Evolutionary conservation across 2,113 vertebrate species (phyloP).

Genomic region (Neotragus pygmaeus): DNA sequence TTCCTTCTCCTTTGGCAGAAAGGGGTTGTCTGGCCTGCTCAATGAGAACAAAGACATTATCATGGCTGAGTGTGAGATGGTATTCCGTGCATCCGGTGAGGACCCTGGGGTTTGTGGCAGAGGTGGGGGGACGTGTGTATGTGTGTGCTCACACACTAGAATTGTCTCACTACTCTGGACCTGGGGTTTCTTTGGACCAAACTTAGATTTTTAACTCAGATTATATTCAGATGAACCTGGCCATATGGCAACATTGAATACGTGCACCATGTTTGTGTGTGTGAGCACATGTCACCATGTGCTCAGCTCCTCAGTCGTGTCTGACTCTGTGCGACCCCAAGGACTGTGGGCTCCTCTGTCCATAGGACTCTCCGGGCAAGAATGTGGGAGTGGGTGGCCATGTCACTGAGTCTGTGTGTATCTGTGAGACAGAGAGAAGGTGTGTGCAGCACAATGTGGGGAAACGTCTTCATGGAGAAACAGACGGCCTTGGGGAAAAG

Average conservation of each 20-base stretch:
- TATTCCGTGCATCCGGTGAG: background rate
- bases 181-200: background rate
- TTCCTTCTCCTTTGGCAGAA: too few relatives aligned
- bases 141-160: too few relatives aligned
- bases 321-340: background rate
- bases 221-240: background rate
- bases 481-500: background rate
- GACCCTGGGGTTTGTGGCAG: too few relatives aligned
- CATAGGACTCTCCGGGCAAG: background rate
- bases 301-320: background rate
- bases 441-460: background rate
- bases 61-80: fast-evolving
- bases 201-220: background rate
- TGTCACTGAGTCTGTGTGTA: background rate
- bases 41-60: background rate
- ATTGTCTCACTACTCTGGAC: fast-evolving
- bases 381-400: background rate
- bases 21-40: too few relatives aligned
- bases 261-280: background rate
- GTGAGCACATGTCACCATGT: background rate
- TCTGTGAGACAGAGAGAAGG: background rate
- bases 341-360: background rate
- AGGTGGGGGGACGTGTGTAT: fast-evolving
- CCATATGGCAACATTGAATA: background rate
- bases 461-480: background rate